Base-by-base conservation (phyloP, 2,888 invertebrate genomes). In the Papilio gigon region DNA sequence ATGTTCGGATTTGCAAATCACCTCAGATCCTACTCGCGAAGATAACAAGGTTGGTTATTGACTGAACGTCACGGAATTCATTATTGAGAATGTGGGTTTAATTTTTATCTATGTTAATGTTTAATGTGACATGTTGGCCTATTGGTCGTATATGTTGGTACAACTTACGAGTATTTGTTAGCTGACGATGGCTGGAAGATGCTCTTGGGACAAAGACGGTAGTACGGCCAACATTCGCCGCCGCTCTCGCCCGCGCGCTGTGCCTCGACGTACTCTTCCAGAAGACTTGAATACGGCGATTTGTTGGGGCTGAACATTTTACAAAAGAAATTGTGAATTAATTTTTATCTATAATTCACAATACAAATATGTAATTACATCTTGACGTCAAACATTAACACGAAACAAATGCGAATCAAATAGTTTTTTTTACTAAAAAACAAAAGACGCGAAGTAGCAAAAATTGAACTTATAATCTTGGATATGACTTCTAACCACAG, bases 181-280 rank as follows among this genome's bases (percentile, higher is more conserved):
- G 82, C 78, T 1, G 93, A 84, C 8, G 70, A 66, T 25, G 93
- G 89, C 72, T 93, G 88, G 82, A 97, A 97, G 63, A 97, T 92
- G 65, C 97, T 97, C 85, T 95, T 96, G 17, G 97, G 95, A 78
- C 97, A 97, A 63, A 94, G 94, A 79, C 96, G 94, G 87, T 95
- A 95, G 82, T 97, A 97, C 0, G 96, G 96, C 94, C 96, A 97
- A 83, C 97, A 97, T 85, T 97, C 97, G 6, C 96, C 96, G 3
- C 93, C 93, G 0, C 94, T 93, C 77, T 94, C 94, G 0, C 97
- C 97, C 8, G 95, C 94, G 69, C 94, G 93, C 85, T 97, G 97
- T 0, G 97, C 97, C 66, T 94, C 93, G 0, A 97, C 96, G 78
- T 97, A 97, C 77, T 97, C 97, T 2, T 93, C 85, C 65, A 97